Base-by-base conservation (phyloP, 92 coral and sea anemone species). In the Umimayanthus chanpuru region DNA sequence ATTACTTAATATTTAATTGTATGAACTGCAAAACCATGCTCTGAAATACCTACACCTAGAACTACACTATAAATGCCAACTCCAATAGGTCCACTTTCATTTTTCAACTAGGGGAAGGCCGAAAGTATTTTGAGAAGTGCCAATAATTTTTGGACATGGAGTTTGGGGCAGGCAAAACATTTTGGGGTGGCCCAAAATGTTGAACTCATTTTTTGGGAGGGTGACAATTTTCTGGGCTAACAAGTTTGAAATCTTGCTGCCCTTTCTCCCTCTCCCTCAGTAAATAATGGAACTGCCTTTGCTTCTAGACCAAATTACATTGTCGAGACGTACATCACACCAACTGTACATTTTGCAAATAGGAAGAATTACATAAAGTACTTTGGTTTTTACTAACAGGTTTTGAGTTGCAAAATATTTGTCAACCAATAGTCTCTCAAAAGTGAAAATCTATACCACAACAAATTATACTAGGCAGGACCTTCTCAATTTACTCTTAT, bases 221-320 rank as follows among this genome's bases (percentile, higher is more conserved):
- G 25, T 4, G 10, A n/a, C 25, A 72, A 72, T 72, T 72, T 72
- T 72, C 76, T 72, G 76, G 76, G 76, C 76, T 21, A 72, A 72
- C 76, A 72, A 23, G 18, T 72, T 72, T 72, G 76, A 72, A 72
- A n/a, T n/a, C n/a, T n/a, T n/a, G n/a, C n/a, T n/a, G n/a, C n/a
- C n/a, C n/a, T n/a, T n/a, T n/a, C n/a, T n/a, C 32, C 76, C 76
- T 29, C 76, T 72, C 76, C 76, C 76, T 30, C 76, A 72, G 76
- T 72, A 72, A 72, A 72, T 23, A 72, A n/a, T 23, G 29, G 32
- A 7, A 72, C 12, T 23, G 14, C 76, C 38, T 29, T 72, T n/a
- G 76, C 76, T 23, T 4, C 6, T 11, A 72, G 38, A 72, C 29
- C 38, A 23, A 72, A 18, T 72, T 72, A 72, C 76, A n/a, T 18